Base-by-base conservation (phyloP, 2,797 vertebrate genomes). In the Pseudochromis fuscus region DNA sequence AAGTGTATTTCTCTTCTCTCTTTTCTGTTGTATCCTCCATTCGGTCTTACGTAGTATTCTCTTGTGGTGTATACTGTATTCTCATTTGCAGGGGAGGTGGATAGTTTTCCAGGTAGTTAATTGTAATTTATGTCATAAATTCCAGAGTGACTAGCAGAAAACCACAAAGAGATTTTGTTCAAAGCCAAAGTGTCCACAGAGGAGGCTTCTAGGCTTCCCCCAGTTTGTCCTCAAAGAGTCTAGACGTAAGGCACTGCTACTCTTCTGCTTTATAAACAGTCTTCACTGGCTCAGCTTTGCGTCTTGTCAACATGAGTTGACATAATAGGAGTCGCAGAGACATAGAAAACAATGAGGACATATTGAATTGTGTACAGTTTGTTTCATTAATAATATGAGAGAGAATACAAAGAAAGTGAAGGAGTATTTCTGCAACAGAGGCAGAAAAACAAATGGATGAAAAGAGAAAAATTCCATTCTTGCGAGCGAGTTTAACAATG, bases 81-180 rank as follows among this genome's bases (percentile, higher is more conserved):
- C 67, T 84, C 59, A 67, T 72, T 68, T 45, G 25, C 40, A 33
- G 50, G 51, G 57, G 48, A 83, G 82, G 75, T 71, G 79, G 67
- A 67, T 74, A 71, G 71, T 81, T 88, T 90, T 89, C 77, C 72
- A 87, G 81, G 80, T 91, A 87, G 79, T 88, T 89, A 85, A 88
- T 89, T 88, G 82, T 86, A 88, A 91, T 91, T 91, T 87, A 91
- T 87, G 83, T 83, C 77, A 83, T 72, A 87, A 85, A 89, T 88
- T 88, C 84, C 86, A 80, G 66, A 60, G 75, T 71, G 85, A 77
- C 71, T 46, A 76, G 72, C 67, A 75, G 51, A 80, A 86, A 78
- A 78, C 82, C 86, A 87, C 84, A 83, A 75, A 76, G 79, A 76
- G 72, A 74, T 84, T 90, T 82, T 77, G 71, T 83, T 87, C 75